Conservation (phyloP, 2,113 vertebrate species). For the Salvelinus alpinus region DNA sequence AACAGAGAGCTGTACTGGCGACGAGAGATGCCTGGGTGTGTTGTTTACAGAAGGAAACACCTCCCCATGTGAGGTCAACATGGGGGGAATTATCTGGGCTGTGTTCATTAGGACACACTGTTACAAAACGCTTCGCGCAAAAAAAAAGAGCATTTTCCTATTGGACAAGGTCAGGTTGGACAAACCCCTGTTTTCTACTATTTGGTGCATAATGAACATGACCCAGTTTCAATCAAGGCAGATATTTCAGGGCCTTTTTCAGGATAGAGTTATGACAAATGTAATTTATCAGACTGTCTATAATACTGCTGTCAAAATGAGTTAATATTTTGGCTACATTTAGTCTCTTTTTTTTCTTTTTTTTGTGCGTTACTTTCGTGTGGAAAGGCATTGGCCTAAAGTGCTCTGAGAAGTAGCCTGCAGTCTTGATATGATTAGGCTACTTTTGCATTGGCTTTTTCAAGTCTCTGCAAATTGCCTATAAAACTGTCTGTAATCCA, state of each 20-base stretch:
- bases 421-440: not conserved
- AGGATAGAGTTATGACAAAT: not conserved
- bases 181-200: too few species aligned
- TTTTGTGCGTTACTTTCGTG: not conserved
- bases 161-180: too few species aligned
- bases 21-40: not conserved
- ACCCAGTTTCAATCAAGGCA: not conserved
- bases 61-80: not conserved
- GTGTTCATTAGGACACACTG: too few species aligned
- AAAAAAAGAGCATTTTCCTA: too few species aligned
- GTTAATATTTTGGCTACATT: not conserved
- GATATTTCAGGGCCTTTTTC: not conserved
- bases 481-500: conserved; percentile 17
- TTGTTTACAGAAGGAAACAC: not conserved
- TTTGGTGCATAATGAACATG: too few species aligned
- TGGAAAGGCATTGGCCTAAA: not conserved
- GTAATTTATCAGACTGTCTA: not conserved
- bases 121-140: too few species aligned
- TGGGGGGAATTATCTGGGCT: not conserved
- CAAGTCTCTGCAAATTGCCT: conserved; percentile 29
- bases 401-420: not conserved
- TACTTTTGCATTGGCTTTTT: conserved; percentile 2
- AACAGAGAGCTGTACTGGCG: not conserved
- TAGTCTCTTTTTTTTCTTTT: not conserved
- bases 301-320: not conserved